Conservation (phyloP, 1,140 invertebrate genomes). For the Aphaenogaster ashmeadi region DNA sequence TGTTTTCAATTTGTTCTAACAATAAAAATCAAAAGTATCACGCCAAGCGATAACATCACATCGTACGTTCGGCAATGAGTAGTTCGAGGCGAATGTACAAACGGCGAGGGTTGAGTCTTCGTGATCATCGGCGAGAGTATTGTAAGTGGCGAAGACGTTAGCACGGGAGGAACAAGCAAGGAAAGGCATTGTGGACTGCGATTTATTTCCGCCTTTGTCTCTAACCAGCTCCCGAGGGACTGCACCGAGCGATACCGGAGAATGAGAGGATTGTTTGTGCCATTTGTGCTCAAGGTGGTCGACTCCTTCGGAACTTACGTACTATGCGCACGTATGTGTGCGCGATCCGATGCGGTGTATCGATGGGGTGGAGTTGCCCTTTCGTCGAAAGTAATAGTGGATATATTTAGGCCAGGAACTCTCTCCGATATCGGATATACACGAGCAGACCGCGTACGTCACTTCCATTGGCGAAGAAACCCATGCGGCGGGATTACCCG, state of each 20-base stretch:
- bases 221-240: constrained; percentile 75
- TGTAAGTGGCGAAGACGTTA: constrained; percentile 55
- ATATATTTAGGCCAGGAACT: constrained; percentile 63
- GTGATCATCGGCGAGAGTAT: constrained; percentile 58
- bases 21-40: not conserved
- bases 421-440: constrained; percentile 31
- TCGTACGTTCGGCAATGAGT: not conserved
- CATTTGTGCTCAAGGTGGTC: constrained; percentile 64
- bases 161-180: constrained; percentile 23
- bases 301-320: constrained; percentile 56
- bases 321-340: not conserved
- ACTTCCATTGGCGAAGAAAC: constrained; percentile 49
- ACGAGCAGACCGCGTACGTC: constrained; percentile 4
- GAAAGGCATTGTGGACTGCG: constrained; percentile 63
- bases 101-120: constrained; percentile 2
- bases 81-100: not conserved
- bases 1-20: not conserved
- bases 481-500: constrained; percentile 61
- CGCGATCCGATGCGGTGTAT: not conserved
- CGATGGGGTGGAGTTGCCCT: not conserved
- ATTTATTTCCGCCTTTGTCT: constrained; percentile 76
- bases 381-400: constrained; percentile 24
- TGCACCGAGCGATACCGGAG: constrained; percentile 67
- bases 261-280: constrained; percentile 75
- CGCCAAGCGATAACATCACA: constrained; percentile 32